Conservation (phyloP, 2,888 invertebrate genomes). For the Epirrita christyi region DNA sequence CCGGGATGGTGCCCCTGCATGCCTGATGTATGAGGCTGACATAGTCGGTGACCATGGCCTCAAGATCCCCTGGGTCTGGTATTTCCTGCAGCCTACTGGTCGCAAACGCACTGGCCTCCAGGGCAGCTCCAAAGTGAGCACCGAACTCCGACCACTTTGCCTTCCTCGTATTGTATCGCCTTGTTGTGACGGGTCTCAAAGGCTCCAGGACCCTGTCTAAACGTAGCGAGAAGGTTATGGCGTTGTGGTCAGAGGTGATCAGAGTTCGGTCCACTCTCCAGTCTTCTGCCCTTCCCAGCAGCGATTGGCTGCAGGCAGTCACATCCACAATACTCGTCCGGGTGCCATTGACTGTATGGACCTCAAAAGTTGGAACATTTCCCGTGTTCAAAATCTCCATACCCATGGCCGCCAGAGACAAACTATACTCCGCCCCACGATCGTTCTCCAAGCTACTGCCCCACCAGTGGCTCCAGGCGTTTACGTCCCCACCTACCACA, state of each 20-base stretch:
- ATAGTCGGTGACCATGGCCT: too few relatives aligned
- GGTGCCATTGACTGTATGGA: neutral
- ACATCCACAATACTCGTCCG: constrained; percentile 32
- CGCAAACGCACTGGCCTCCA: too few relatives aligned
- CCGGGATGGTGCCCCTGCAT: too few relatives aligned
- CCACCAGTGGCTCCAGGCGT: too few relatives aligned
- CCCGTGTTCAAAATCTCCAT: constrained; percentile 29
- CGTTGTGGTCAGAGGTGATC: constrained; percentile 35
- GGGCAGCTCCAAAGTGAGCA: too few relatives aligned
- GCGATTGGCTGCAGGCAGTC: constrained; percentile 27
- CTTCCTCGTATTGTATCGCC: constrained; percentile 25
- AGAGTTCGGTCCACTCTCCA: constrained; percentile 21
- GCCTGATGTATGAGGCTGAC: too few relatives aligned
- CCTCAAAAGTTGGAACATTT: constrained; percentile 30
- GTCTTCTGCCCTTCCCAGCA: neutral
- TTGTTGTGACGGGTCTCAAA: constrained; percentile 3
- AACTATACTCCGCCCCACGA: neutral
- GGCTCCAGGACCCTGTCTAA: too few relatives aligned
- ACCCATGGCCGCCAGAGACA: too few relatives aligned
- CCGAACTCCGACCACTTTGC: too few relatives aligned
- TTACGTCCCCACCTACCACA: too few relatives aligned
- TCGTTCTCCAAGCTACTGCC: constrained; percentile 12
- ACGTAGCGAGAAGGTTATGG: constrained; percentile 22
- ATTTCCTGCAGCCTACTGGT: too few relatives aligned
- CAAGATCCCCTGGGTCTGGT: too few relatives aligned